Evolutionary conservation across 2,888 invertebrate genomes (phyloP), one percentile per base, ranked within the genome.

Genomic region (Bellardia pandia): DNA sequence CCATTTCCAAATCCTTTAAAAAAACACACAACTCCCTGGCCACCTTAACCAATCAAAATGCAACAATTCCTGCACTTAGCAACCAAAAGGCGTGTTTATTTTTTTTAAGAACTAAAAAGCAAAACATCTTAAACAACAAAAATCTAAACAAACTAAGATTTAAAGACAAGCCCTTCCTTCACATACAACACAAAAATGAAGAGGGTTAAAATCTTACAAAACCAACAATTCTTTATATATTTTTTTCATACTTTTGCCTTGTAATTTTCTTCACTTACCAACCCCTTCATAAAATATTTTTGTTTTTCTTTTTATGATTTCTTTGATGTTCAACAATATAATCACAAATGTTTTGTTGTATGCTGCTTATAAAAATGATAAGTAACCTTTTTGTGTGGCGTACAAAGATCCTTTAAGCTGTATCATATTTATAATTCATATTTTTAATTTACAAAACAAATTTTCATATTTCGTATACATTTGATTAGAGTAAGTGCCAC

Each of bases 51-150:
- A 87, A 87, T 87, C 81, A 85, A 53, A 81, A 33, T 72, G 62
- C 74, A 30, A 53, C 16, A 62, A 74, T 74, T 8, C 11, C 33
- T 62, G 77, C 87, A 64, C 78, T 85, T 85, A 78, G 85, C 69
- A 87, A 85, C 85, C 51, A 77, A 85, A 81, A 84, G 87, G 87
- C 85, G 87, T 85, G 87, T 74, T 81, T 76, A 74, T 62, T 33
- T 56, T 48, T 11, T 11, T 45, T 45, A 37, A 6, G 5, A 37
- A 37, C 37, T 37, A 5, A 37, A 37, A 66, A 66, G 14, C 71
- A 14, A 51, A n/a, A 58, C 13, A 74, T 16, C 8, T 66, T 56
- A 30, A 72, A 77, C 71, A 78, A 74, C 48, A 66, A 68, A 62
- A 9, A 51, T 30, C 33, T 33, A 79, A 85, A 69, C 37, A 60